A percentile compares a stretch with the other conserved stretches of the same genome.
Evolutionary conservation across 2,113 vertebrate species (phyloP).

Genomic region (Piliocolobus tephrosceles): DNA sequence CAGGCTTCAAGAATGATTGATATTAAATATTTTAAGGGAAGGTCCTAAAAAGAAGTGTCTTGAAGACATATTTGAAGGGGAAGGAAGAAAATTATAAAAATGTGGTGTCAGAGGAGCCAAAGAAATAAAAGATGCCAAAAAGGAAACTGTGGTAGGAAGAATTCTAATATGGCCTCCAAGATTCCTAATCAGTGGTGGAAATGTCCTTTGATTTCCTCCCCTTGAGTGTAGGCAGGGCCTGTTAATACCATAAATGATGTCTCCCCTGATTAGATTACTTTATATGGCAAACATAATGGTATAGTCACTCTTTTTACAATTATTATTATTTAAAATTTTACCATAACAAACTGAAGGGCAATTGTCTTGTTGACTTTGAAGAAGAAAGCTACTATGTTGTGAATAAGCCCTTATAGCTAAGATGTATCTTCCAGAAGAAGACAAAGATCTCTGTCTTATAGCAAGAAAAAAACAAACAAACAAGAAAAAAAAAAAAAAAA

Average conservation of each 20-base stretch:
- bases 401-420: not conserved
- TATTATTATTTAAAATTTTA: not conserved
- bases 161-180: not conserved
- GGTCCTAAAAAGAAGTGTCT: accelerated
- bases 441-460: not conserved
- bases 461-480: not conserved
- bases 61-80: not conserved
- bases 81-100: not conserved
- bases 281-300: not conserved
- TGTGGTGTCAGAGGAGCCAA: not conserved
- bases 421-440: not conserved
- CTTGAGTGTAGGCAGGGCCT: too few species aligned
- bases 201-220: not conserved
- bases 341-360: not conserved
- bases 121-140: not conserved
- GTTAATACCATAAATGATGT: not conserved
- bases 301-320: not conserved
- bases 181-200: not conserved
- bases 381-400: not conserved
- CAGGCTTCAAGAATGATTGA: not conserved
- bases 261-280: not conserved
- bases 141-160: not conserved
- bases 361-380: not conserved
- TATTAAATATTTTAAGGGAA: not conserved
- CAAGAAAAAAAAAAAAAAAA: not conserved